Base-by-base conservation (phyloP, 2,797 vertebrate species). In the Simalia tracyae region DNA sequence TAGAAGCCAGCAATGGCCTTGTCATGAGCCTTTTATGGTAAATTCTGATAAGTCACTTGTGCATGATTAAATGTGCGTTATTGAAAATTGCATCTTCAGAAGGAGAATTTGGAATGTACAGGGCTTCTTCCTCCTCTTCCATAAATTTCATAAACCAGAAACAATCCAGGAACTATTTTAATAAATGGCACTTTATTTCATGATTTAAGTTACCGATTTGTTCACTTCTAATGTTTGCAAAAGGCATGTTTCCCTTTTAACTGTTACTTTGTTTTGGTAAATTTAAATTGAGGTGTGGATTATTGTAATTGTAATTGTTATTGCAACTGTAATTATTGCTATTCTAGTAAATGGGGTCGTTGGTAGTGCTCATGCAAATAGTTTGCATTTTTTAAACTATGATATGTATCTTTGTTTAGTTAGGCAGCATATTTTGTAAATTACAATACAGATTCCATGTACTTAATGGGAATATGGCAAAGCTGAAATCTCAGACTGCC, bases 401-500 rank as follows among this genome's bases (percentile, higher is more conserved):
- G 92, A 0, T 87, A 56, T 90, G n/a, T 88, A 50, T 36, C 50
- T 88, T 60, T 59, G 36, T 94, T 96, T 93, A 72, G 87, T 87
- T 89, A 5, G 89, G 14, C 28, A 64, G 56, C 19, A 92, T 92
- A 72, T 86, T 90, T 90, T 95, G 87, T 36, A 72, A 94, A 15
- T 92, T 89, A 54, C 31, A 63, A 6, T 86, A 5, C 42, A 81
- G 66, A 92, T 94, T 64, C 64, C 50, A n/a, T 93, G 61, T 28
- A 8, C 56, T 95, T 91, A 90, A 90, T 96, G 84, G 90, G 46
- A 94, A 56, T 89, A 88, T 31, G 90, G 90, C 92, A 50, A 90
- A 81, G 63, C 88, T 89, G 0, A 14, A 1, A 26, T 90, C 86
- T 93, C 94, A 91, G 93, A 87, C 90, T 92, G 57, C 90, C 88